Evolutionary conservation across 2,888 invertebrate genomes (phyloP).

Genomic region (Ophion ellenae): DNA sequence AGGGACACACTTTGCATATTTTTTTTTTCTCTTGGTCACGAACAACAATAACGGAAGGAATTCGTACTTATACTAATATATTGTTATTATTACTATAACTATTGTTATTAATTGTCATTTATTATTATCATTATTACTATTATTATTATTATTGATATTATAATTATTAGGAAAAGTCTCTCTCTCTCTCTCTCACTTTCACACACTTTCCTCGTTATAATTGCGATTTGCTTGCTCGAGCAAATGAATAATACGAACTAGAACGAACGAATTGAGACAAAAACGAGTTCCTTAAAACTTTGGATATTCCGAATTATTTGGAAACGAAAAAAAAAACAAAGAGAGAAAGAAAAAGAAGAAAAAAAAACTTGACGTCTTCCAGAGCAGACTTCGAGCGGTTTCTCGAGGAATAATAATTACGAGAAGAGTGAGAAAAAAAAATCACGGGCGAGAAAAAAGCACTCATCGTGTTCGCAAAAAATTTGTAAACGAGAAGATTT

Average conservation of each 20-base stretch:
- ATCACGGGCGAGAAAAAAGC: slow-evolving; percentile 22
- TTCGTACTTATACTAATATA: slow-evolving; percentile 38
- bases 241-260: background rate
- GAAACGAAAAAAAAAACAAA: slow-evolving; percentile 2
- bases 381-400: slow-evolving; percentile 51
- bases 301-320: background rate
- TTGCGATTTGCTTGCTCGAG: slow-evolving; percentile 27
- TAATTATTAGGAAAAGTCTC: slow-evolving; percentile 4
- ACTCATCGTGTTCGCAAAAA: slow-evolving; percentile 38
- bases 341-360: background rate
- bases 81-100: slow-evolving; percentile 16
- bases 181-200: slow-evolving; percentile 20
- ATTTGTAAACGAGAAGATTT: slow-evolving; percentile 45
- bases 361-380: slow-evolving; percentile 56
- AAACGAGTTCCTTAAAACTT: slow-evolving; percentile 39
- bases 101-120: slow-evolving; percentile 19
- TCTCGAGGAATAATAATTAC: slow-evolving; percentile 35
- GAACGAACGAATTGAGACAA: background rate
- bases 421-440: background rate
- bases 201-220: slow-evolving; percentile 2
- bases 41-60: slow-evolving; percentile 36
- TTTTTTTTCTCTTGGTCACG: slow-evolving; percentile 32
- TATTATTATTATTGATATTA: slow-evolving; percentile 7
- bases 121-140: slow-evolving; percentile 25
- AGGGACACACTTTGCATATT: slow-evolving; percentile 70